A percentile compares a stretch with the other conserved stretches of the same genome.
phyloP scores from a whole-genome alignment of 2,888 invertebrate genomes.

The Eupithecia dodoneata region DNA sequence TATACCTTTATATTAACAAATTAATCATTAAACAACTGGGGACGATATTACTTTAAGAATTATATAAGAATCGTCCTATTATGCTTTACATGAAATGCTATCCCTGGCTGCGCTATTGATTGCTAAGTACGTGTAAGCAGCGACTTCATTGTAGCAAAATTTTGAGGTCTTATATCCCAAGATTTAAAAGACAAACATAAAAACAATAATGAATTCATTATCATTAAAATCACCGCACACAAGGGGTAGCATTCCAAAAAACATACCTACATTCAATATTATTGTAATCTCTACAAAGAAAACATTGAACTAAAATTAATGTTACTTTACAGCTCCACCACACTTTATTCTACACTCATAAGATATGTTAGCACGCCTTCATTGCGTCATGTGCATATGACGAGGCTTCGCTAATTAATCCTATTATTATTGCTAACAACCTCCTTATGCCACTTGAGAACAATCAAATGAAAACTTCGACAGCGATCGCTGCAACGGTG shows the following conservation, averaged over 20 bases:
- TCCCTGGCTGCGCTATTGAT: slow-evolving; percentile 37
- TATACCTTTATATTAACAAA: slow-evolving; percentile 78
- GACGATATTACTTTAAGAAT: slow-evolving; percentile 84
- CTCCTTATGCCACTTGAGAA: slow-evolving; percentile 62
- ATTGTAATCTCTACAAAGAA: slow-evolving; percentile 79
- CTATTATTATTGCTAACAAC: slow-evolving; percentile 74
- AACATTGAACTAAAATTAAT: slow-evolving; percentile 80
- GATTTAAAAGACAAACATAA: slow-evolving; percentile 29
- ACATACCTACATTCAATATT: slow-evolving; percentile 70
- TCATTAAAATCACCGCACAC: slow-evolving; percentile 26
- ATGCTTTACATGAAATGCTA: slow-evolving; percentile 71
- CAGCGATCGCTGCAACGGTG: slow-evolving; percentile 41
- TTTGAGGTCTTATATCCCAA: slow-evolving; percentile 33
- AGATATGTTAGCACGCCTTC: slow-evolving; percentile 78
- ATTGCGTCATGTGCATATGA: slow-evolving; percentile 18
- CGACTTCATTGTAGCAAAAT: slow-evolving; percentile 13
- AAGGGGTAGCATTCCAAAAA: slow-evolving; percentile 73
- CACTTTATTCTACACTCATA: slow-evolving; percentile 68
- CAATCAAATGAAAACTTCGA: slow-evolving; percentile 45
- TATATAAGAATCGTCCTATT: slow-evolving; percentile 82
- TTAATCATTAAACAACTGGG: slow-evolving; percentile 78
- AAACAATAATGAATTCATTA: slow-evolving; percentile 17
- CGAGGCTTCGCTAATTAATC: slow-evolving; percentile 69
- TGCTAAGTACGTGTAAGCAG: slow-evolving; percentile 34
- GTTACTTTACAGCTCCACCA: slow-evolving; percentile 67